Evolutionary conservation across 2,888 invertebrate species (phyloP), one percentile per base, ranked within the genome.

Genomic region (Peribatodes rhomboidaria): DNA sequence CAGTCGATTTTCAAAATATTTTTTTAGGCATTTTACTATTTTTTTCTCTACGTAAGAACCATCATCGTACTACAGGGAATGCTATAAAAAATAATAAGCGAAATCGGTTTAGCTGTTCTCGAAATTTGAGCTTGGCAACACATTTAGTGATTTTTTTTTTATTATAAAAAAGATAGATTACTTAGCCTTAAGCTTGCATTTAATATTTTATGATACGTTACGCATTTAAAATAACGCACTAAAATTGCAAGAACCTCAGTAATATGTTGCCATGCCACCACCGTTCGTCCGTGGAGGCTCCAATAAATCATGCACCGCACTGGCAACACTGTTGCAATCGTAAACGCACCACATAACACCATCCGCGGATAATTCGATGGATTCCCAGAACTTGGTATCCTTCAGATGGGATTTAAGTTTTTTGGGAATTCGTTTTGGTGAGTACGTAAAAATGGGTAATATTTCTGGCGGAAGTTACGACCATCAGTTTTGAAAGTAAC

Each of bases 281-380:
- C 68, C 58, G 61, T 71, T 56, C 56, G 63, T 57, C 65, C 55
- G 71, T 69, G 69, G 68, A 68, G 61, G 63, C 65, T 64, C 55
- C 61, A 68, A 74, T 72, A 74, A 74, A 74, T 74, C 72, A 73
- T 62, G 35, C 6, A 6, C 27, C 27, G 27, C 57, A 49, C 67
- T 65, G 65, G 67, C 81, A 75, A 82, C 82, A 79, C 52, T 83
- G 82, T 82, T 84, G 86, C 76, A 39, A 50, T 73, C 77, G 78
- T 82, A 79, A 76, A 75, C 49, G 61, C 61, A 67, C 67, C 68
- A 65, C 71, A 69, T 66, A 65, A 56, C 70, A 66, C 70, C 70
- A 66, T 70, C 66, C 68, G 60, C 56, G 65, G 67, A 71, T 72
- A 73, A 73, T 71, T 69, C 65, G 65, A 65, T 65, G 65, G 60